Evolutionary conservation across 2,113 vertebrate species (phyloP).

Genomic region (Sinosuthora webbiana): DNA sequence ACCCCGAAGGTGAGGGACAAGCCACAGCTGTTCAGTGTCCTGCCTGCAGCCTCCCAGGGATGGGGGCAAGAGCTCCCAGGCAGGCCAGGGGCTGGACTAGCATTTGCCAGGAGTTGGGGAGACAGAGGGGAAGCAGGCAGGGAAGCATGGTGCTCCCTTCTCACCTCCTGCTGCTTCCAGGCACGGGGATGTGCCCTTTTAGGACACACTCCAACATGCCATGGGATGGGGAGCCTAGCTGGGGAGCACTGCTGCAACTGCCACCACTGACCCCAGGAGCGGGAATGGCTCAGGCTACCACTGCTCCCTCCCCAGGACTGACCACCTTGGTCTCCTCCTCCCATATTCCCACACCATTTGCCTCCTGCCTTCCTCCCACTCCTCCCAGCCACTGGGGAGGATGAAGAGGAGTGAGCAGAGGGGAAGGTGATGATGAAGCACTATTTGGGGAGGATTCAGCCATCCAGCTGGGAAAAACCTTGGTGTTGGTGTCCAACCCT

Average conservation of each 20-base stretch:
- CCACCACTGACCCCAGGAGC: neutral
- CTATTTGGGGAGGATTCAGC: neutral
- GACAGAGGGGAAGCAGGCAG: neutral
- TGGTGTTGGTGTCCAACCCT: neutral
- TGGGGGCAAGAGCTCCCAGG: neutral
- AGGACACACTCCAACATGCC: rapidly evolving
- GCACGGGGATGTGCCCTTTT: rapidly evolving
- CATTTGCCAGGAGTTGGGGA: neutral
- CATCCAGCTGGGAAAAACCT: neutral
- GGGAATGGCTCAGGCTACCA: neutral
- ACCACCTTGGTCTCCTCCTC: neutral
- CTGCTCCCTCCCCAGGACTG: neutral
- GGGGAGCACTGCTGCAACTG: rapidly evolving
- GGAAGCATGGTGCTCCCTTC: neutral
- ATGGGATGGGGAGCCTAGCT: neutral
- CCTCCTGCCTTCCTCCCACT: neutral
- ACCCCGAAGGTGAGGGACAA: rapidly evolving
- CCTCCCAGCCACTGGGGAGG: neutral
- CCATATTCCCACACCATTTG: rapidly evolving
- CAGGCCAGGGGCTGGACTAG: neutral
- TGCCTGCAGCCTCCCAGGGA: neutral
- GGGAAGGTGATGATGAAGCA: neutral
- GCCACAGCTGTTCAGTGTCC: neutral
- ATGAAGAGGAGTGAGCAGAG: neutral
- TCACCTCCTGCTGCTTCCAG: neutral